phyloP scores from a whole-genome alignment of 2,113 vertebrate genomes.

The Danio rerio region GRCz12tu NC_133188.1:6185001-6185500 shows the following conservation, averaged over 20 bases:
- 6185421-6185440: too few species aligned
- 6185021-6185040: slow-evolving; percentile 22
- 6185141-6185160: slow-evolving; percentile 74
- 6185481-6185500: too few species aligned
- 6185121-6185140: slow-evolving; percentile 73
- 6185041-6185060: not conserved
- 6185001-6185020: slow-evolving; percentile 45
- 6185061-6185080: slow-evolving; percentile 6
- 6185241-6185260: slow-evolving; percentile 55
- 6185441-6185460: too few species aligned
- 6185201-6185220: slow-evolving; percentile 13
- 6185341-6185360: not conserved
- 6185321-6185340: not conserved
- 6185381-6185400: too few species aligned
- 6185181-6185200: slow-evolving; percentile 25
- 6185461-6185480: too few species aligned
- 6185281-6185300: slow-evolving; percentile 11
- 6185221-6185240: slow-evolving; percentile 50
- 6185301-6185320: slow-evolving; percentile 17
- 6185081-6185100: slow-evolving; percentile 57
- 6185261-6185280: slow-evolving; percentile 43
- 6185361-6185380: too few species aligned
- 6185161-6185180: slow-evolving; percentile 63
- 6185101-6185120: slow-evolving; percentile 70
- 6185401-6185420: too few species aligned